These are phyloP conservation scores for Emys orbicularis DNA, from an alignment of 2,797 vertebrate genomes.

Conservation along the genomic window DNA sequence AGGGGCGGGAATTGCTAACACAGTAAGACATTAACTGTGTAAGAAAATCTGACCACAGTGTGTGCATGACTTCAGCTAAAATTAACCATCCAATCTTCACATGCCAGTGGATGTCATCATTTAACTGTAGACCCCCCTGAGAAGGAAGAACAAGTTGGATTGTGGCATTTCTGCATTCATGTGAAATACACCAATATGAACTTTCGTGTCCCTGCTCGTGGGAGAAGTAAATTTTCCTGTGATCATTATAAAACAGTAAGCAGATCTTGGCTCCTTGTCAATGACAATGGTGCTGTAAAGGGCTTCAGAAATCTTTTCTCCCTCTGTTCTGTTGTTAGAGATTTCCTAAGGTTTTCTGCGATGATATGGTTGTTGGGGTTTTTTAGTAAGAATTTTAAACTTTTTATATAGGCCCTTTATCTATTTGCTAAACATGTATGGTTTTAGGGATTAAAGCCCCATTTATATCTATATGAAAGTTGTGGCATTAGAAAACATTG, in stretches of 20 bases:
- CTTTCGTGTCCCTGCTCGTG: conserved; percentile 84
- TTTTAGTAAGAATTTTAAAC: conserved; percentile 2
- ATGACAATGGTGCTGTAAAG: neutral
- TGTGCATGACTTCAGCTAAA: conserved; percentile 81
- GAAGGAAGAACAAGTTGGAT: conserved; percentile 49
- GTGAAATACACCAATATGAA: conserved; percentile 81
- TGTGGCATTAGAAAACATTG: neutral
- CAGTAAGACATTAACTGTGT: conserved; percentile 62
- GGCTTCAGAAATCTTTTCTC: neutral
- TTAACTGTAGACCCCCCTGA: conserved; percentile 40
- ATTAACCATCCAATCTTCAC: conserved; percentile 79
- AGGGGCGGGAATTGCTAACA: conserved; percentile 60
- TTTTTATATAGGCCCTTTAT: conserved; percentile 57
- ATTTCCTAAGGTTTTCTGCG: conserved; percentile 27
- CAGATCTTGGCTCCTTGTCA: conserved; percentile 10
- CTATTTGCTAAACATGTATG: conserved; percentile 22
- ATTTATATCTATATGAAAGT: neutral
- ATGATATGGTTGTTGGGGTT: neutral
- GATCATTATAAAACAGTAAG: conserved; percentile 92
- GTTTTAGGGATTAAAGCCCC: neutral
- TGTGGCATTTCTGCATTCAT: neutral
- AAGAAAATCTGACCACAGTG: conserved; percentile 77
- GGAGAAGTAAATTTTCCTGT: conserved; percentile 88
- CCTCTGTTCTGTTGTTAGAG: neutral
- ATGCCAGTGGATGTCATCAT: conserved; percentile 56